These are phyloP conservation scores for Apamea anceps DNA, from an alignment of 2,888 invertebrate genomes.

Conservation along the genomic window DNA sequence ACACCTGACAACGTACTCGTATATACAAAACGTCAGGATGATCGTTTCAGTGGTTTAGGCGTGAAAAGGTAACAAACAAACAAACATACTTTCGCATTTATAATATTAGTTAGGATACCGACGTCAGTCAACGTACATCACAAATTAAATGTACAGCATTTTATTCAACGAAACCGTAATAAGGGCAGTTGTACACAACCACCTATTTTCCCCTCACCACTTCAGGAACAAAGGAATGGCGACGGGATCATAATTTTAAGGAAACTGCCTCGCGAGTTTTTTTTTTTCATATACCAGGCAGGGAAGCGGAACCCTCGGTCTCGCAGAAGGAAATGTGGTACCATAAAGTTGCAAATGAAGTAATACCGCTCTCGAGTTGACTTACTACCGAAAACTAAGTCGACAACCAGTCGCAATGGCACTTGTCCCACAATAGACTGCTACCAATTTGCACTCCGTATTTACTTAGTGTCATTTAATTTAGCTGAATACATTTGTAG, in stretches of 20 bases:
- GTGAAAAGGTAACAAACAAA: no score
- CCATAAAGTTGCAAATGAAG: constrained; percentile 89
- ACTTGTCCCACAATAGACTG: constrained; percentile 73
- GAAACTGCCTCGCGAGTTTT: constrained; percentile 77
- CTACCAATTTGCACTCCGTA: constrained; percentile 79
- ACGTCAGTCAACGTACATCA: constrained; percentile 52
- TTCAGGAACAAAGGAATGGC: constrained; percentile 75
- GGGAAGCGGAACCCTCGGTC: constrained; percentile 71
- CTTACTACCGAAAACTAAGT: constrained; percentile 81
- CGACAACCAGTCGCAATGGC: constrained; percentile 67
- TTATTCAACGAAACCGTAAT: constrained; percentile 74
- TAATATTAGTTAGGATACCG: not conserved
- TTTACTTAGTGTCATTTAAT: constrained; percentile 87
- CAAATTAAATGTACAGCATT: constrained; percentile 74
- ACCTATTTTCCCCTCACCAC: constrained; percentile 72
- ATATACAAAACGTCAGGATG: no score
- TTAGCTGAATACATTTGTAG: constrained; percentile 81
- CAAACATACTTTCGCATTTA: no score
- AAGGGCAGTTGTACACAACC: constrained; percentile 71
- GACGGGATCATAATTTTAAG: constrained; percentile 82
- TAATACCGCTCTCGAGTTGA: constrained; percentile 82
- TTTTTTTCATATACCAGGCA: constrained; percentile 80
- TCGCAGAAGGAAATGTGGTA: constrained; percentile 79
- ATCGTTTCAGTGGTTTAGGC: no score
- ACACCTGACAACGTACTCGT: no score